Evolutionary conservation across 2,113 vertebrate species (phyloP).

Genomic region (Myiopsitta monachus): DNA sequence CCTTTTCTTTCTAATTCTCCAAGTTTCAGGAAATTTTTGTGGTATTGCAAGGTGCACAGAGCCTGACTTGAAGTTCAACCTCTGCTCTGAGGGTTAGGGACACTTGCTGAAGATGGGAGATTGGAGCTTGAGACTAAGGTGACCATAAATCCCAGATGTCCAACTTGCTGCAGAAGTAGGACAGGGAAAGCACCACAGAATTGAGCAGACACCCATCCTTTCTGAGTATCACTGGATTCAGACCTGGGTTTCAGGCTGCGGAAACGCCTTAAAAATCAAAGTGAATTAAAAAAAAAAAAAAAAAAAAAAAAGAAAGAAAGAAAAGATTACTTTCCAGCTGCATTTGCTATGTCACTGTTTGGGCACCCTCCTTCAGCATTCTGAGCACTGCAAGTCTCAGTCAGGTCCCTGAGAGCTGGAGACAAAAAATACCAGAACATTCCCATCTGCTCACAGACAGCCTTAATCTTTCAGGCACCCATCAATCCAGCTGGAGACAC

Average conservation of each 20-base stretch:
- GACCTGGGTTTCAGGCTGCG: neutral
- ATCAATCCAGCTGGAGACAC: constrained; percentile 42
- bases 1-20: neutral
- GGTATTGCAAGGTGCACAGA: neutral
- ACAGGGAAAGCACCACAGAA: neutral
- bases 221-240: neutral
- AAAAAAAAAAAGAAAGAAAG: neutral
- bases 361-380: neutral
- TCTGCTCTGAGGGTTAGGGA: neutral
- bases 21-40: neutral
- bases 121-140: neutral
- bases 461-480: constrained; percentile 32
- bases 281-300: neutral
- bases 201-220: neutral
- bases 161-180: constrained; percentile 12
- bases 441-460: constrained; percentile 27
- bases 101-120: neutral
- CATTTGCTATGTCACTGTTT: constrained; percentile 24
- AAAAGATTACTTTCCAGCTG: neutral
- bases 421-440: constrained; percentile 14
- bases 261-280: constrained; percentile 15
- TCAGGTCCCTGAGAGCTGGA: constrained; percentile 4
- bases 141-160: constrained; percentile 10
- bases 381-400: neutral
- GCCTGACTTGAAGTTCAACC: neutral